phyloP scores from a whole-genome alignment of 2,113 vertebrate species.

The Ophiodon elongatus region DNA sequence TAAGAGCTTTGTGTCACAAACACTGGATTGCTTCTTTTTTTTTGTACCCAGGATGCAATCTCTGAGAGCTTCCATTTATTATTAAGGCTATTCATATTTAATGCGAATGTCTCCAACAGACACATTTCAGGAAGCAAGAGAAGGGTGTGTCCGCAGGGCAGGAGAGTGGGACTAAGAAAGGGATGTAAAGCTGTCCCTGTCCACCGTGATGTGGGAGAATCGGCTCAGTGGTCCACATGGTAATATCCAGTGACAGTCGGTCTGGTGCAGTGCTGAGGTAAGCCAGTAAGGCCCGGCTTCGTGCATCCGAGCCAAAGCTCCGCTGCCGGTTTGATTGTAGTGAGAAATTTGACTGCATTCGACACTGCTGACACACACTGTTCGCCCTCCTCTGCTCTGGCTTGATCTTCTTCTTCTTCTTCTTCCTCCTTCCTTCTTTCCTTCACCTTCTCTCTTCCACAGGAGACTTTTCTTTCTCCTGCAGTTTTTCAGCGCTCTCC shows the following conservation, averaged over 20 bases:
- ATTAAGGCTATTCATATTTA: constrained; percentile 81
- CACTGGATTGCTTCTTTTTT: constrained; percentile 30
- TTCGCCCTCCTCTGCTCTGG: constrained; percentile 24
- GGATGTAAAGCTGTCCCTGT: constrained; percentile 45
- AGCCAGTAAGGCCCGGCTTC: constrained; percentile 60
- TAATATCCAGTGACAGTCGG: constrained; percentile 80
- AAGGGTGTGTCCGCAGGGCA: constrained; percentile 50
- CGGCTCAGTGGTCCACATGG: constrained; percentile 63
- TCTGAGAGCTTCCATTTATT: constrained; percentile 70
- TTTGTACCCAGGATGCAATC: constrained; percentile 40
- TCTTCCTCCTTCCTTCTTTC: neutral
- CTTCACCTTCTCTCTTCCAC: constrained; percentile 16
- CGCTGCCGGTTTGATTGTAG: constrained; percentile 55
- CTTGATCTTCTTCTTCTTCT: constrained; percentile 19
- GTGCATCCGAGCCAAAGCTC: constrained; percentile 58
- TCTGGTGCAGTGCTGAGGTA: constrained; percentile 78
- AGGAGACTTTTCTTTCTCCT: neutral
- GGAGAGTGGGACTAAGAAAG: constrained; percentile 44
- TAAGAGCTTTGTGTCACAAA: constrained; percentile 55
- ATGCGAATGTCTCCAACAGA: constrained; percentile 70
- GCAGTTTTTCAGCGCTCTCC: neutral
- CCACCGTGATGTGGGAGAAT: constrained; percentile 53
- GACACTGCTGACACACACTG: constrained; percentile 33
- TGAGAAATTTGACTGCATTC: constrained; percentile 47
- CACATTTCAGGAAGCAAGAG: constrained; percentile 62